A percentile compares a stretch with the other conserved stretches of the same genome.
These are phyloP conservation scores for Tadarida brasiliensis DNA, from an alignment of 2,797 vertebrate genomes.

Conservation along the genomic window DNA sequence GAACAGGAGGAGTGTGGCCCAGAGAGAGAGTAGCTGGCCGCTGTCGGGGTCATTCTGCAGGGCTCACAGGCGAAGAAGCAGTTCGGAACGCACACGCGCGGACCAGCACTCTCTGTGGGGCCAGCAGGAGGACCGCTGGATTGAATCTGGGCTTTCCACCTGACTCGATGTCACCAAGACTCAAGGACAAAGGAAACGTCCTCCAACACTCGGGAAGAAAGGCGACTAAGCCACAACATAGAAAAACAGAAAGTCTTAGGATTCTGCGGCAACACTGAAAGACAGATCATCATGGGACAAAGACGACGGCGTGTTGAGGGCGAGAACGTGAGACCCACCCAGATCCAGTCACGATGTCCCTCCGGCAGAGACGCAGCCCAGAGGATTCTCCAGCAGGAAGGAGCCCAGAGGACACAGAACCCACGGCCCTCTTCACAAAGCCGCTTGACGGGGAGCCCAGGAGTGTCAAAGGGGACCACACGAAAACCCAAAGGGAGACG, in stretches of 20 bases:
- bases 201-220: background rate
- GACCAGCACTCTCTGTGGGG: no score
- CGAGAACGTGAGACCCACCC: background rate
- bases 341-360: background rate
- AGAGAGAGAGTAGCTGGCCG: background rate
- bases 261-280: background rate
- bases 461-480: background rate
- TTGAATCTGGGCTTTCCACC: no score
- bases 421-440: background rate
- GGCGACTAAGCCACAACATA: background rate
- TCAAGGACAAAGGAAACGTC: background rate
- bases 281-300: background rate
- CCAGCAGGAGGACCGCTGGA: no score
- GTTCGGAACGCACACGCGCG: no score
- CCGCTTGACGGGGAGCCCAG: background rate
- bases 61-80: background rate
- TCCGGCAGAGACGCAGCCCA: background rate
- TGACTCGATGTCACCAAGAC: background rate
- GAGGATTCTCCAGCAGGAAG: background rate
- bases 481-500: background rate
- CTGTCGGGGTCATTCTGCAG: background rate
- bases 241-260: background rate
- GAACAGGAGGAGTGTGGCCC: background rate
- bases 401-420: background rate
- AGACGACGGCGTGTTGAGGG: background rate